Evolutionary conservation across 2,888 invertebrate species (phyloP), one percentile per base, ranked within the genome.

Genomic region (Athrips mouffetella): DNA sequence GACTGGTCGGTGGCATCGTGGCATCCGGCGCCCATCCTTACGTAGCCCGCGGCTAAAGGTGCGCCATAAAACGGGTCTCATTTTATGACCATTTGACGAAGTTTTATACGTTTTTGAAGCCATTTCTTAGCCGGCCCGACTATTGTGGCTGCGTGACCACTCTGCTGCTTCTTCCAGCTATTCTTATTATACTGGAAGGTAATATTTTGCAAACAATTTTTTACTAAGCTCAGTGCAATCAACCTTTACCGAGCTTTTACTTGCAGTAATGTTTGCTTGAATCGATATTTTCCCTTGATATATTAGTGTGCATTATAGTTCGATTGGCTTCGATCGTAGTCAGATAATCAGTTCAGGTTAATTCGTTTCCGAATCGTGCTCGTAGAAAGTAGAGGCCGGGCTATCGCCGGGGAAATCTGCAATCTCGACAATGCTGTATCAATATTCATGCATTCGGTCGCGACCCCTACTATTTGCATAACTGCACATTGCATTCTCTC

Each of bases 361-460:
- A 78, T 84, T 82, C 73, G 76, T 76, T 74, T 71, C 70, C 65
- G 66, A 79, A 76, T 84, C 85, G 85, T 84, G 85, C 77, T 62
- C 61, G 70, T 72, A 70, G 73, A 75, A 78, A 80, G 79, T 77
- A 75, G 74, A 71, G 70, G 73, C 72, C 63, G 65, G 69, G 70
- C 74, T 85, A 85, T 86, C 85, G 71, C 63, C 53, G 60, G 67
- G 59, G 62, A 76, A 76, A 86, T 86, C 86, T 79, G 77, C 71
- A 76, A 86, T 86, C 82, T 77, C 77, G 75, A 80, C 80, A 82
- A 83, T 80, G 82, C 80, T 76, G 77, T 86, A 86, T 87, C 87
- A 87, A 87, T 87, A 87, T 87, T 85, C 87, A 87, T 87, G 80
- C 78, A 74, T 73, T 72, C 79, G 86, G 85, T 84, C 86, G 84